Base-by-base conservation (phyloP, 2,888 invertebrate genomes). In the Seladonia tumulorum region DNA sequence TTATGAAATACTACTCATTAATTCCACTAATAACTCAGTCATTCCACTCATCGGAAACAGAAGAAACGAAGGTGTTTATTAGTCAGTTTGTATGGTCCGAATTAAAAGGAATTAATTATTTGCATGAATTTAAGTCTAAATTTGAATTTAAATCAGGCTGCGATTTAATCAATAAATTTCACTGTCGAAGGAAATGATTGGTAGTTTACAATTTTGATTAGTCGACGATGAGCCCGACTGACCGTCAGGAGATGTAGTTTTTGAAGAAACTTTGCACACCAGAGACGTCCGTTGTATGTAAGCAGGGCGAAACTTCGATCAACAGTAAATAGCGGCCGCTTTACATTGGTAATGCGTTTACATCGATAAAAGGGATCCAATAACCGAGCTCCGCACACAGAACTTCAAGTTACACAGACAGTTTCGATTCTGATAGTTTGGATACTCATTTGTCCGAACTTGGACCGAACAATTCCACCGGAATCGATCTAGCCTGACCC, bases 381-480 rank as follows among this genome's bases (percentile, higher is more conserved):
- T 81, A 82, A 81, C 81, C 57, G 81, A 49, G 71, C 81, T 72
- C 71, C 49, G 71, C n/a, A 35, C 10, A 81, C 63, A 68, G 75
- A 71, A 83, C 82, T 71, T 72, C 42, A 71, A 57, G 71, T 49
- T 71, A 83, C 71, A 63, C 68, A 49, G 45, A 81, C 60, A 83
- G 76, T 83, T 47, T 71, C 45, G 71, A 71, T 47, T 72, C 82
- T 63, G 81, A 49, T 81, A 81, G 75, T 81, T 81, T 71, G 29
- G 63, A 22, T 60, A 83, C 75, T 83, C 81, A 71, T 81, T 83
- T 83, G 83, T 81, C 81, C 70, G 75, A 71, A 70, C 45, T 42
- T 66, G 47, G 35, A 25, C 47, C 22, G 63, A 45, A 76, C 81
- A 75, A 68, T 83, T 35, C 75, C n/a, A 22, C 42, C 14, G 29